phyloP scores from a whole-genome alignment of 2,888 invertebrate species.

The Chrysolina oricalcia region DNA sequence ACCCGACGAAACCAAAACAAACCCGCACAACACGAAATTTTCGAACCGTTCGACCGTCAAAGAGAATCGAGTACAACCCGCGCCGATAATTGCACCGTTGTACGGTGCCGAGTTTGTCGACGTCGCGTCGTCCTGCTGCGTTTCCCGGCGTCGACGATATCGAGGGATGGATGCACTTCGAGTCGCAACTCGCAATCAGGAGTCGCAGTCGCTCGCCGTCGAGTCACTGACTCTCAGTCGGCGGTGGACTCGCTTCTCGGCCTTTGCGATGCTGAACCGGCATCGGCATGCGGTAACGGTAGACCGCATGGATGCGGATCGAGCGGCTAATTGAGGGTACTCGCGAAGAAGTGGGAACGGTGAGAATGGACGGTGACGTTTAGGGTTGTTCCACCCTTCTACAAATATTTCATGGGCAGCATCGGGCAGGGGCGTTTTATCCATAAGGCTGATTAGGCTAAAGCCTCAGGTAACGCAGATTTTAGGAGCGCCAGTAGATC shows the following conservation, averaged over 20 bases:
- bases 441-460: too few relatives aligned
- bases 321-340: constrained; percentile 45
- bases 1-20: not conserved
- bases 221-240: constrained; percentile 65
- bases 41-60: not conserved
- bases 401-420: too few relatives aligned
- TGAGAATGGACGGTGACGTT: not conserved
- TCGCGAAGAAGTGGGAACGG: constrained; percentile 43
- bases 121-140: constrained; percentile 38
- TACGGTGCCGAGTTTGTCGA: constrained; percentile 29
- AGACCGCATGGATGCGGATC: constrained; percentile 38
- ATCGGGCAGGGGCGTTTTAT: too few relatives aligned
- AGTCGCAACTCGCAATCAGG: constrained; percentile 44
- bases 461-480: too few relatives aligned
- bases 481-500: too few relatives aligned
- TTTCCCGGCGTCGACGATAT: constrained; percentile 36
- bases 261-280: constrained; percentile 59
- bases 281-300: constrained; percentile 54
- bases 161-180: constrained; percentile 37
- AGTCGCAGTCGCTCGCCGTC: constrained; percentile 61
- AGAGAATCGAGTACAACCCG: not conserved
- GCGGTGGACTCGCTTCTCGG: constrained; percentile 59
- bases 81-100: constrained; percentile 40
- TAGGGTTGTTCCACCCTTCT: not conserved
- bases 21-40: constrained; percentile 11